phyloP scores from a whole-genome alignment of 2,797 vertebrate genomes.

The Lindbergichthys nudifrons region DNA sequence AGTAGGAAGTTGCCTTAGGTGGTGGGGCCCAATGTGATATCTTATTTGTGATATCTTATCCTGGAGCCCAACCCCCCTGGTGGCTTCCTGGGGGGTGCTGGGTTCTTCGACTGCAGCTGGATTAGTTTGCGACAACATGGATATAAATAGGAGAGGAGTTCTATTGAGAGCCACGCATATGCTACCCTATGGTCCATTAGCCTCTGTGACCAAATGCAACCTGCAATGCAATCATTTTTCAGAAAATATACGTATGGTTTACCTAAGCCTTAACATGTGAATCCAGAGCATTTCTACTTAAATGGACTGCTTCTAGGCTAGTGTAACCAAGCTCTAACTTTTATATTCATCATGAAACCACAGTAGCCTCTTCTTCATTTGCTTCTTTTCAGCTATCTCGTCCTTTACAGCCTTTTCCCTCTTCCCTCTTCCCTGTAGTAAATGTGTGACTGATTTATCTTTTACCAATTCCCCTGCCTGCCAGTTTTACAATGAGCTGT shows the following conservation, averaged over 20 bases:
- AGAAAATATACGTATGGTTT: background rate
- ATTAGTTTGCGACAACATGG: background rate
- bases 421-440: background rate
- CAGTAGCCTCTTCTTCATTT: background rate
- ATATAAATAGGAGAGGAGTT: background rate
- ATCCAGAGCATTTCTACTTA: background rate
- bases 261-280: background rate
- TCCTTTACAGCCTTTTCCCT: background rate
- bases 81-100: background rate
- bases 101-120: background rate
- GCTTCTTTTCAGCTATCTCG: constrained; percentile 6
- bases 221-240: background rate
- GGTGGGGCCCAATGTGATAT: too few relatives aligned
- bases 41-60: too few relatives aligned
- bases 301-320: background rate
- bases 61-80: too few relatives aligned
- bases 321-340: background rate
- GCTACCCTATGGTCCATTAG: background rate
- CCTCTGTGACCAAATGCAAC: background rate
- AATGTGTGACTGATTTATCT: background rate
- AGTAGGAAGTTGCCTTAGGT: too few relatives aligned
- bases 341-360: background rate
- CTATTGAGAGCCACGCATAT: background rate
- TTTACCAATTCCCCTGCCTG: background rate
- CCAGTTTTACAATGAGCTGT: background rate